These are phyloP conservation scores for Heterocephalus glaber DNA, from an alignment of 2,113 vertebrate species.

Conservation along the genomic window DNA sequence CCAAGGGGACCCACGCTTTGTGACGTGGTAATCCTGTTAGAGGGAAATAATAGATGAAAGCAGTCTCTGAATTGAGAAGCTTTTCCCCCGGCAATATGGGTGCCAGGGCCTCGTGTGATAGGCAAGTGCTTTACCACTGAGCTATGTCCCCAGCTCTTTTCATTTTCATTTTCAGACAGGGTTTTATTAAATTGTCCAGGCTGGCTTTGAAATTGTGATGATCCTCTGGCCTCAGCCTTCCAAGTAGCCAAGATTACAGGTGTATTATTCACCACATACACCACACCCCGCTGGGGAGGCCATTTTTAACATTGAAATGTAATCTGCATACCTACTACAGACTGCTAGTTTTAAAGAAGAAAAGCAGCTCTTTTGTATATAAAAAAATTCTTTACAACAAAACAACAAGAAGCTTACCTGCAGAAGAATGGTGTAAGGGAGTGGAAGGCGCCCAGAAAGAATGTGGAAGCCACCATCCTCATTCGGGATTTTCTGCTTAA, in stretches of 20 bases:
- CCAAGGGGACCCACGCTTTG: not conserved
- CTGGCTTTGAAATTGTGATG: not conserved
- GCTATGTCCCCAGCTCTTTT: not conserved
- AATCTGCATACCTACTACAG: not conserved
- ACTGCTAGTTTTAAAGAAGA: conserved; percentile 45
- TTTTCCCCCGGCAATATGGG: not conserved
- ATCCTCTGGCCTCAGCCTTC: not conserved
- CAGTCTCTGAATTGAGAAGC: not conserved
- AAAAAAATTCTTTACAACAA: not conserved
- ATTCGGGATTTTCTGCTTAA: not conserved
- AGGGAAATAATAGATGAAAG: not conserved
- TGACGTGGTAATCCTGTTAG: not conserved
- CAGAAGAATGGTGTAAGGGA: not conserved
- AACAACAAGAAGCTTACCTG: not conserved
- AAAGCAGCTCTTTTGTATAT: not conserved
- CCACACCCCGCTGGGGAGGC: not conserved
- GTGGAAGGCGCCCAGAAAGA: not conserved
- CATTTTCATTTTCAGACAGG: not conserved
- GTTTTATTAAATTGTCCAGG: not conserved
- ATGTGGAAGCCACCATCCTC: not conserved
- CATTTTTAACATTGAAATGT: conserved; percentile 32
- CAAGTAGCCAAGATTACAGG: not conserved
- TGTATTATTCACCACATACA: too few species aligned
- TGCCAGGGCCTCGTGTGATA: not conserved
- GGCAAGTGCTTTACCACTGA: not conserved